Base-by-base conservation (phyloP, 2,113 vertebrate genomes). In the Cercocebus atys region DNA sequence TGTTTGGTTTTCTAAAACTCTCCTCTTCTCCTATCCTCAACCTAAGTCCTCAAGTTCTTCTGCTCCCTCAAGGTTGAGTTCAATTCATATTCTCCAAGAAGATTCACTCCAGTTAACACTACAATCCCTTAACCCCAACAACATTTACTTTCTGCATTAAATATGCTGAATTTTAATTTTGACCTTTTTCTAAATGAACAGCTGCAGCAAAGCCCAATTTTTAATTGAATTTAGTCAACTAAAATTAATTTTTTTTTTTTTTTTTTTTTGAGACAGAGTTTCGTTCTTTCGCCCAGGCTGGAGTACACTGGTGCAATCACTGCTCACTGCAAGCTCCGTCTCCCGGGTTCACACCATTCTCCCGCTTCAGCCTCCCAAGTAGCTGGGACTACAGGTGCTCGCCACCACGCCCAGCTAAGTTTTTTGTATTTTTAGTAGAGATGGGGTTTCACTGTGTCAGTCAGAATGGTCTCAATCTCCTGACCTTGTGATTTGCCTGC, bases 1-100 rank as follows among this genome's bases (percentile, higher is more conserved):
- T 20, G 47, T 90, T 20, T 81, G 72, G 38, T 57, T 50, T 93
- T 90, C 94, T 72, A 91, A 86, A 95, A 91, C 38, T 90, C n/a
- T 83, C 22, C 45, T 80, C 40, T 57, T 18, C 6, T 3, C 57
- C 13, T 16, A 8, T 12, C 27, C 25, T 13, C 16, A 61, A 25
- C 9, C 12, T 38, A 57, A 61, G 43, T 20, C 57, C 10, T 70
- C 88, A 52, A 59, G 38, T 25, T 85, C 32, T 64, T 86, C 43
- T n/a, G 25, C 12, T 20, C 22, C 76, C 85, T 64, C n/a, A 43
- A 57, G n/a, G 23, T 22, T 93, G 50, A 68, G 61, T 47, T 81
- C 59, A 57, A 17, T 35, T 94, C 32, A 10, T 14, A 50, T 16
- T 93, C 35, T 78, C 83, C 10, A 57, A 27, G 25, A 93, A 82